Percentiles rank a stretch among this genome's conserved stretches.
These are phyloP conservation scores for Holothuria glaberrima DNA, from an alignment of 35 echinoderm and acorn worm species.

Conservation along the genomic window DNA sequence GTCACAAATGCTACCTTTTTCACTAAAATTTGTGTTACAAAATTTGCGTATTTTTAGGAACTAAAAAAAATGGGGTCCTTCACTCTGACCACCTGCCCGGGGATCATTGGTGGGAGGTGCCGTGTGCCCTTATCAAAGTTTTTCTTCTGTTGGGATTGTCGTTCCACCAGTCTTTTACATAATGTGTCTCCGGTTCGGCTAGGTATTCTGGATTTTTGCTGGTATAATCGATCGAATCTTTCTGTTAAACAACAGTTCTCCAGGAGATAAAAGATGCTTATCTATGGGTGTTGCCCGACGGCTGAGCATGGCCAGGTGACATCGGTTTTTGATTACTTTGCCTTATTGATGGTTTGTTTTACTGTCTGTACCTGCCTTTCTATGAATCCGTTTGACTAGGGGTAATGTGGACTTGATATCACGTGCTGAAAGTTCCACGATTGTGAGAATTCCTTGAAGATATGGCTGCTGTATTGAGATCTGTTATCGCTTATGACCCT, in stretches of 20 bases:
- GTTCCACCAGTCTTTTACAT: slow-evolving; percentile 4
- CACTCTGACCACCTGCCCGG: slow-evolving; percentile 55
- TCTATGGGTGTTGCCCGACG: neutral
- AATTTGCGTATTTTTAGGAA: too few species aligned
- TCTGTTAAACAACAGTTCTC: slow-evolving; percentile 44
- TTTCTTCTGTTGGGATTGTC: slow-evolving; percentile 11
- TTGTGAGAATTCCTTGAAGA: slow-evolving; percentile 44
- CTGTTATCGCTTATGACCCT: slow-evolving; percentile 46
- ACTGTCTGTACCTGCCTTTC: slow-evolving; percentile 27
- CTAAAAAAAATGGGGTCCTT: slow-evolving; percentile 59
- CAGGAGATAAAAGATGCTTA: slow-evolving; percentile 24
- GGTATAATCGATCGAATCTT: slow-evolving; percentile 56
- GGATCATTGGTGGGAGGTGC: slow-evolving; percentile 54
- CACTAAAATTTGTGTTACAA: too few species aligned
- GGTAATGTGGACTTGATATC: slow-evolving; percentile 34
- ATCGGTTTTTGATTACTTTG: neutral
- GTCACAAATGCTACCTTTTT: too few species aligned
- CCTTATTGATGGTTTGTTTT: slow-evolving; percentile 14
- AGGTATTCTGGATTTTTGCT: neutral
- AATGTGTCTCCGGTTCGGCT: neutral
- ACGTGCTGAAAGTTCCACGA: slow-evolving; percentile 49
- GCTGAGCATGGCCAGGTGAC: slow-evolving; percentile 23
- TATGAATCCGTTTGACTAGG: slow-evolving; percentile 47
- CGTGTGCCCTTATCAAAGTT: slow-evolving; percentile 27
- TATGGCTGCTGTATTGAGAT: slow-evolving; percentile 36